Conservation (phyloP, 2,113 vertebrate genomes). For the Hiodon alosoides region DNA sequence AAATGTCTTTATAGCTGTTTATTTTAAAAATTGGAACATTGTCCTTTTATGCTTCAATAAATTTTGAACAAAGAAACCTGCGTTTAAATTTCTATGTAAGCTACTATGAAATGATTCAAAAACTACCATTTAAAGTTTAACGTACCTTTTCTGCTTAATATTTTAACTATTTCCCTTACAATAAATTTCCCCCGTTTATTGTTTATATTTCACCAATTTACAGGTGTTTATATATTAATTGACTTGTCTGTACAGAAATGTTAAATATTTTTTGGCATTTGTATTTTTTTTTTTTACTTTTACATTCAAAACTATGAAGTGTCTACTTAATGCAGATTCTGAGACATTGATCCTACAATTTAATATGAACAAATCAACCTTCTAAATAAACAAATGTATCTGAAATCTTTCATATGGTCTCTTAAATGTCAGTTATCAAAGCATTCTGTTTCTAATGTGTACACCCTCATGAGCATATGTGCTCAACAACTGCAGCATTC, state of each 20-base stretch:
- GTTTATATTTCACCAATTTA: constrained; percentile 24
- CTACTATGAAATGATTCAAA: background rate
- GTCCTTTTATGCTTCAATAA: constrained; percentile 70
- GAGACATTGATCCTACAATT: constrained; percentile 27
- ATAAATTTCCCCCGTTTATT: constrained; percentile 1
- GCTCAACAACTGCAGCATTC: too few species aligned
- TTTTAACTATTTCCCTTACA: constrained; percentile 2
- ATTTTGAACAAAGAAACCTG: constrained; percentile 57
- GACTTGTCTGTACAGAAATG: constrained; percentile 39
- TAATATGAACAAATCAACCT: constrained; percentile 31
- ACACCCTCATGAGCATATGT: too few species aligned
- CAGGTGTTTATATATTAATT: constrained; percentile 28
- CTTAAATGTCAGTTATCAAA: background rate
- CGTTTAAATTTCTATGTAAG: constrained; percentile 26
- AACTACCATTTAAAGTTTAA: background rate
- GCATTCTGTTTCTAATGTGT: background rate
- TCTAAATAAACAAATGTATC: constrained; percentile 36
- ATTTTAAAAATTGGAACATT: constrained; percentile 57
- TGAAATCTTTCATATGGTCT: constrained; percentile 25
- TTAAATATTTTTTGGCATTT: constrained; percentile 30
- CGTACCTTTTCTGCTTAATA: background rate
- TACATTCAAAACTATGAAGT: constrained; percentile 25
- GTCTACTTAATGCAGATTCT: constrained; percentile 24
- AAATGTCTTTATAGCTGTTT: constrained; percentile 59
- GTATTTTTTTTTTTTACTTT: constrained; percentile 34